phyloP scores from a whole-genome alignment of 2,888 invertebrate genomes.

The Acrobasis suavella region DNA sequence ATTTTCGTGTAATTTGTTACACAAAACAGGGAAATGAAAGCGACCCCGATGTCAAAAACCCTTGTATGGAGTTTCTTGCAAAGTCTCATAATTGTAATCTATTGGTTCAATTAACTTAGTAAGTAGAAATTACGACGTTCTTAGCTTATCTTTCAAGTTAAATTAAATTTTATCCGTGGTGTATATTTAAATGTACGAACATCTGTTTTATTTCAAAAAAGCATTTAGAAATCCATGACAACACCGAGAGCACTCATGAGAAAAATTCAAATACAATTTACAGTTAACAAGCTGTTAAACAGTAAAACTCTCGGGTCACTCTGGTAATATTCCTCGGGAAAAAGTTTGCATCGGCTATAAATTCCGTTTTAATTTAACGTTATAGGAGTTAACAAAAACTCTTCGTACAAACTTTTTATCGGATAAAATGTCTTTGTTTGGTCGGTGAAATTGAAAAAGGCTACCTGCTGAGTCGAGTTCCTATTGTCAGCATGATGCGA shows the following conservation, averaged over 20 bases:
- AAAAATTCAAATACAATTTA: not conserved
- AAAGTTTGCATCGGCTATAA: slow-evolving; percentile 5
- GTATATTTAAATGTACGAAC: too few species aligned
- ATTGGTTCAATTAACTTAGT: not conserved
- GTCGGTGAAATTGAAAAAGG: slow-evolving; percentile 25
- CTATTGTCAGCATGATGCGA: slow-evolving; percentile 25
- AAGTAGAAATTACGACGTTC: too few species aligned
- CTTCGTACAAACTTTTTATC: slow-evolving; percentile 1
- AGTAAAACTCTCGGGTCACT: slow-evolving; percentile 16
- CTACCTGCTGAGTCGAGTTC: slow-evolving; percentile 19
- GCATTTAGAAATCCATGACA: not conserved
- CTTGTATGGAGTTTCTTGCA: slow-evolving; percentile 43
- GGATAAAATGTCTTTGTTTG: slow-evolving; percentile 13
- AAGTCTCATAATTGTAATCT: not conserved
- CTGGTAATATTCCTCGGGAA: not conserved
- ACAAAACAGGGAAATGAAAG: slow-evolving; percentile 49
- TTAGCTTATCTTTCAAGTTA: too few species aligned
- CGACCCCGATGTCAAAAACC: slow-evolving; percentile 49
- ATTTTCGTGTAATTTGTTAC: slow-evolving; percentile 68
- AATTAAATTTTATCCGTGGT: too few species aligned
- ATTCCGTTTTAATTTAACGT: slow-evolving; percentile 2
- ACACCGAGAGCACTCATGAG: not conserved
- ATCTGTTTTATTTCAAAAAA: too few species aligned
- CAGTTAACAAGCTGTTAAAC: not conserved
- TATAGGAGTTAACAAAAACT: not conserved